A percentile compares a stretch with the other conserved stretches of the same genome.
Conservation (phyloP, 30 jellyfish, hydroid and myxozoan genomes). For the Chrysaora quinquecirrha region DNA sequence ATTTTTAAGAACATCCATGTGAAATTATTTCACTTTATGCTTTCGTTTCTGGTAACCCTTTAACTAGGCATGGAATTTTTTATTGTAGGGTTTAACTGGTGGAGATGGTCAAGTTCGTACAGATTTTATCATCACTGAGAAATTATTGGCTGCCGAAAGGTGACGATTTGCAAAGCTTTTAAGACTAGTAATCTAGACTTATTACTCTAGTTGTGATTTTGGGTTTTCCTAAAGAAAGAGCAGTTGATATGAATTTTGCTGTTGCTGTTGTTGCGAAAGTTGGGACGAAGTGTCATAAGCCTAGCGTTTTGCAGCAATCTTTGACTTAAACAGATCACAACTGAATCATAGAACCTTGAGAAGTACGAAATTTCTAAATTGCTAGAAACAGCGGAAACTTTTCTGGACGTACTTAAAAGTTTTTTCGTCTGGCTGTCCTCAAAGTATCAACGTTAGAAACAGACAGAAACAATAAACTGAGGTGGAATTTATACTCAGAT, state of each 20-base stretch:
- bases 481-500: no score
- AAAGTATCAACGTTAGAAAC: no score
- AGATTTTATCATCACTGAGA: conserved; percentile 67
- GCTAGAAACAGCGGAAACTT: no score
- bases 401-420: no score
- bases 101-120: conserved; percentile 90
- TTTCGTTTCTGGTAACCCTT: neutral
- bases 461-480: no score
- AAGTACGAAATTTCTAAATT: no score
- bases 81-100: conserved; percentile 92
- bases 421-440: no score
- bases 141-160: conserved; percentile 71
- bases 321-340: neutral
- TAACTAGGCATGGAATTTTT: neutral
- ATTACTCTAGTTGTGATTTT: neutral
- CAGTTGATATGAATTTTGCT: neutral
- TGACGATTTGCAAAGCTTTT: no score
- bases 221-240: neutral
- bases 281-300: neutral
- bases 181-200: neutral
- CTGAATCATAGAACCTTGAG: no score
- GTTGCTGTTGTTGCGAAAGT: neutral
- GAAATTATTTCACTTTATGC: neutral
- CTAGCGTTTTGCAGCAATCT: neutral
- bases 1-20: neutral